These are phyloP conservation scores for Anastrepha obliqua DNA, from an alignment of 1,140 invertebrate genomes.

Conservation along the genomic window DNA sequence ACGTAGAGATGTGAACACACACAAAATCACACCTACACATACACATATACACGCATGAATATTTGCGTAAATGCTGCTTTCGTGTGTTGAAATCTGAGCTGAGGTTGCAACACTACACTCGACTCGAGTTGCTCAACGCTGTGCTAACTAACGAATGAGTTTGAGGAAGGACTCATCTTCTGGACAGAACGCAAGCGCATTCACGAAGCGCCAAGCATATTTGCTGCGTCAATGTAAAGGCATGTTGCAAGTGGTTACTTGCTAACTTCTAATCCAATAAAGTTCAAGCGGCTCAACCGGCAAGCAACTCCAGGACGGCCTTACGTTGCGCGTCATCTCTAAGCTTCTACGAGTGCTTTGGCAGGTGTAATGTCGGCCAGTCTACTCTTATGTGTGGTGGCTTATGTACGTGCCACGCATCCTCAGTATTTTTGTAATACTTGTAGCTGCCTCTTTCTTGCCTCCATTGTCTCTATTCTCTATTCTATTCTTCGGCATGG, in stretches of 20 bases:
- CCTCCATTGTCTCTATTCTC: neutral
- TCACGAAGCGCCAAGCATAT: no score
- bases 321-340: no score
- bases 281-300: neutral
- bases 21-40: neutral
- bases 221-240: neutral
- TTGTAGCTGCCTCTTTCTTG: neutral
- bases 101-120: neutral
- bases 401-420: neutral
- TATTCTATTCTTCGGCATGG: neutral
- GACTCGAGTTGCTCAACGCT: no score
- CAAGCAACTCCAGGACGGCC: no score
- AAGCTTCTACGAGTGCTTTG: no score
- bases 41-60: no score
- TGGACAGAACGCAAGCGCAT: no score
- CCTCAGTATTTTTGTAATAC: neutral
- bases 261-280: neutral
- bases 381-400: no score
- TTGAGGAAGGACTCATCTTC: no score
- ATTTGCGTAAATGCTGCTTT: neutral
- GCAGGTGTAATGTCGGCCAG: no score
- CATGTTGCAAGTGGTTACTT: neutral
- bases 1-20: neutral
- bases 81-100: conserved; percentile 5
- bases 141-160: no score